Conservation (phyloP, 53 echinoderm and acorn worm species). For the Zoroaster sp. region DNA sequence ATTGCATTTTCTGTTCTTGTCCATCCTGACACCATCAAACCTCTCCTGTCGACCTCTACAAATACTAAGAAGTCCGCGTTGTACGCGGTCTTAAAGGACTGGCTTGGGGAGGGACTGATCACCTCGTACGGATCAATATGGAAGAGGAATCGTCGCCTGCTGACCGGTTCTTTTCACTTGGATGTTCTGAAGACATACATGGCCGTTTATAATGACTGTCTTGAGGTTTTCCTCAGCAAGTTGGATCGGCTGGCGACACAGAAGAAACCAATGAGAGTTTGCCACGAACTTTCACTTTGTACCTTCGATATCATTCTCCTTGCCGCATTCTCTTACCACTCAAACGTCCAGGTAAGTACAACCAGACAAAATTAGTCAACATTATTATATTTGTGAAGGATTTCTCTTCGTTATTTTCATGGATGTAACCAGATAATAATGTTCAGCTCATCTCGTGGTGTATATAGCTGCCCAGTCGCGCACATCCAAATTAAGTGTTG, state of each 20-base stretch:
- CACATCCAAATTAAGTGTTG: neutral
- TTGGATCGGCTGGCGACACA: neutral
- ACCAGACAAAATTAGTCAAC: neutral
- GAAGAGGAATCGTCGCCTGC: neutral
- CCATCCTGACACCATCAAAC: constrained; percentile 10
- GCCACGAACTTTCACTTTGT: neutral
- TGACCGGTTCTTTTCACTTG: neutral
- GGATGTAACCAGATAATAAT: neutral
- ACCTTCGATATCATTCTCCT: neutral
- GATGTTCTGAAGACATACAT: neutral
- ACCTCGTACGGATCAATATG: neutral
- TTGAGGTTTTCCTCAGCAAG: neutral
- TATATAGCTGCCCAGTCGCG: neutral
- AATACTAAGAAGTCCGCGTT: neutral
- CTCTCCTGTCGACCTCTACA: neutral
- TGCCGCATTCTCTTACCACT: neutral
- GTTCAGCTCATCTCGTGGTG: neutral
- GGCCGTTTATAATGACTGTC: neutral
- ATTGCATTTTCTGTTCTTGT: neutral
- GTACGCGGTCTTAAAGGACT: neutral
- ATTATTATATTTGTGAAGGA: neutral
- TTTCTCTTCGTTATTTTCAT: neutral
- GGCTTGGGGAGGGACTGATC: neutral
- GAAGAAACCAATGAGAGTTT: neutral
- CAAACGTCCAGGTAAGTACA: neutral